Conservation (phyloP, 2,888 invertebrate genomes). For the Apamea crenata region DNA sequence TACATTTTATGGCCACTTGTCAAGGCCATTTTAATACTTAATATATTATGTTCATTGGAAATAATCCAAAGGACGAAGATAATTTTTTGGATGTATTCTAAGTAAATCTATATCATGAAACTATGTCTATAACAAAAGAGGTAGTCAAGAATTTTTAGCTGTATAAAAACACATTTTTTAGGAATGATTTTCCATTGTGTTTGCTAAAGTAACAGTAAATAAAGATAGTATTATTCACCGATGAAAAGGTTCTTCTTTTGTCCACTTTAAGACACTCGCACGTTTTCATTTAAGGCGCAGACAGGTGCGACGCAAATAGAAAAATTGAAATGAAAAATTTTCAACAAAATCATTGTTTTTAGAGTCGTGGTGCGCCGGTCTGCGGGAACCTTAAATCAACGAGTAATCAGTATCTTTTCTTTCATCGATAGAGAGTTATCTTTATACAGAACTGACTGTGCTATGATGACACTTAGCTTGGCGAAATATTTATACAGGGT, state of each 20-base stretch:
- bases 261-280: background rate
- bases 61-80: background rate
- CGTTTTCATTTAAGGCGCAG: background rate
- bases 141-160: background rate
- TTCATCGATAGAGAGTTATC: no score
- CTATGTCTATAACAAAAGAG: background rate
- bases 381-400: background rate
- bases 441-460: background rate
- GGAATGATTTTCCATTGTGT: slow-evolving; percentile 7
- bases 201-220: background rate
- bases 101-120: background rate
- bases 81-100: background rate
- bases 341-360: no score
- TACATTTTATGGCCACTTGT: background rate
- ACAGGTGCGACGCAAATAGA: background rate
- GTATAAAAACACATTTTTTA: slow-evolving; percentile 3
- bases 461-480: background rate
- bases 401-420: background rate
- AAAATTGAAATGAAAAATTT: background rate
- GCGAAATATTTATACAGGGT: background rate
- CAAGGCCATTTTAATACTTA: background rate
- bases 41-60: background rate
- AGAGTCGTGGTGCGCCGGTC: no score
- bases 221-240: background rate
- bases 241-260: slow-evolving; percentile 11